These are phyloP conservation scores for Zaprionus ghesquierei DNA, from an alignment of 1,140 invertebrate genomes.

Conservation along the genomic window DNA sequence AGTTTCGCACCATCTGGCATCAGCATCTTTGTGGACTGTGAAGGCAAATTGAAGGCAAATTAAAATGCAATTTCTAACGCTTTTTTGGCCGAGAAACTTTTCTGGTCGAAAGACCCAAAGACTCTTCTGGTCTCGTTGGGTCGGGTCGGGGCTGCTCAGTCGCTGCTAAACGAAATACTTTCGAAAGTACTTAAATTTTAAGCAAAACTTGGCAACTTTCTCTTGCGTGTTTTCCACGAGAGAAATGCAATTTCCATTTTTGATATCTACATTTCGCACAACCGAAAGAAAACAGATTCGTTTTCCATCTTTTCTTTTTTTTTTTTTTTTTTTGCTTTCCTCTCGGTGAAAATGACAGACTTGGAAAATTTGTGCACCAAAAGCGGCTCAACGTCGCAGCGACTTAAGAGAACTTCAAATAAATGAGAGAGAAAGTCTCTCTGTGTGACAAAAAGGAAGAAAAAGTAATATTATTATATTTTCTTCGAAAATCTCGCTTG, in stretches of 20 bases:
- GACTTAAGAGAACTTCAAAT: conserved; percentile 18
- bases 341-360: conserved; percentile 25
- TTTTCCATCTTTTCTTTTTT: not conserved
- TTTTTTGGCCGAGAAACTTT: conserved; percentile 52
- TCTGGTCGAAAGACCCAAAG: conserved; percentile 3
- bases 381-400: not conserved
- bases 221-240: conserved; percentile 24
- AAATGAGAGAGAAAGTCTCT: not conserved
- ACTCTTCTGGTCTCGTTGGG: not conserved
- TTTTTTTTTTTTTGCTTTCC: not conserved
- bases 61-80: conserved; percentile 74
- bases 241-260: conserved; percentile 74
- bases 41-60: conserved; percentile 71
- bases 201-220: conserved; percentile 56
- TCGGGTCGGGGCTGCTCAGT: not conserved
- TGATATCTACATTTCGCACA: conserved; percentile 46
- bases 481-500: not conserved
- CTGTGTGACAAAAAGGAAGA: not conserved
- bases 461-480: not conserved
- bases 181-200: conserved; percentile 70
- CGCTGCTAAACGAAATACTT: conserved; percentile 66
- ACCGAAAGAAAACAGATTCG: conserved; percentile 18
- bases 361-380: conserved; percentile 15
- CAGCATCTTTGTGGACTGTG: conserved; percentile 33
- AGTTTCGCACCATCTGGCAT: conserved; percentile 24